Conservation (phyloP, 2,888 invertebrate species). For the Minunthozetes semirufus region DNA sequence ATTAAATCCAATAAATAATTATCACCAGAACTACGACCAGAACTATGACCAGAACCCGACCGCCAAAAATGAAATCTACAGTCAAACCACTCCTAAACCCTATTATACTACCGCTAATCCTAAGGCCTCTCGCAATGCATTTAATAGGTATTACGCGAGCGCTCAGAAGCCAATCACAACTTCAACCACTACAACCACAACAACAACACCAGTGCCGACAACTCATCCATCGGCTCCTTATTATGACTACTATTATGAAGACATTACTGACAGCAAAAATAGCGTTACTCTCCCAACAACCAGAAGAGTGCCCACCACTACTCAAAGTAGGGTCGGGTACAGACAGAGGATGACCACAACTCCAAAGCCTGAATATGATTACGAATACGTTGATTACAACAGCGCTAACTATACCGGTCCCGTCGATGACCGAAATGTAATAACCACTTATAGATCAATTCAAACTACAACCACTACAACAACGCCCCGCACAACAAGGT, state of each 20-base stretch:
- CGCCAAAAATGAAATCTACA: conserved; percentile 17
- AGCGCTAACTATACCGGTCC: conserved; percentile 21
- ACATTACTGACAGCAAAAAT: conserved; percentile 21
- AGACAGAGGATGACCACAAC: background rate
- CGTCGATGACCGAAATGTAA: background rate
- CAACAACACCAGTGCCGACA: conserved; percentile 15
- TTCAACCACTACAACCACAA: conserved; percentile 30
- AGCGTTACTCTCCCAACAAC: conserved; percentile 24
- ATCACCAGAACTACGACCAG: background rate
- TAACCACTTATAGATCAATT: background rate
- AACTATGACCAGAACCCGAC: no score
- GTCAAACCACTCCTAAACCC: conserved; percentile 13
- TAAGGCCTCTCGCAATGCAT: background rate
- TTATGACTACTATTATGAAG: conserved; percentile 23
- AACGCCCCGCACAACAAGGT: conserved; percentile 8
- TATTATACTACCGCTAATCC: background rate
- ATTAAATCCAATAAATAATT: background rate
- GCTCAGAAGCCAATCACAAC: conserved; percentile 13
- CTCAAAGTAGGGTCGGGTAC: background rate
- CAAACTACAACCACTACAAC: conserved; percentile 27
- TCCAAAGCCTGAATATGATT: conserved; percentile 15
- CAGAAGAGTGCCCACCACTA: conserved; percentile 12
- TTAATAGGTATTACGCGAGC: background rate
- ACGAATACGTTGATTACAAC: conserved; percentile 25
- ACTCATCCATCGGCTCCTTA: background rate